Conservation (phyloP, 2,113 vertebrate species). For the Nibea coibor region DNA sequence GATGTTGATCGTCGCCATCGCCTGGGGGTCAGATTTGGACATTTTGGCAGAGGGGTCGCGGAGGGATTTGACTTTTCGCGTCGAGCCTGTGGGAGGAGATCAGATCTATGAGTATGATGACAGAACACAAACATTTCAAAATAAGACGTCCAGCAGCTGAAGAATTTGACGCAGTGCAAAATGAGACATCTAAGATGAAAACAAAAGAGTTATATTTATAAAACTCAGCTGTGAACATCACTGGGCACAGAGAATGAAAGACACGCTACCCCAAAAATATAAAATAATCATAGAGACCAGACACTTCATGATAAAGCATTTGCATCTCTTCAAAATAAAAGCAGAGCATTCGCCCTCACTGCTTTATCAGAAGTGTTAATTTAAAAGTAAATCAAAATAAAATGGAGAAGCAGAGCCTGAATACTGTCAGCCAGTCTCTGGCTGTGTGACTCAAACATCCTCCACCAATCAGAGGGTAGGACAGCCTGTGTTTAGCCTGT, state of each 20-base stretch:
- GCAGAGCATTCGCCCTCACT: not conserved
- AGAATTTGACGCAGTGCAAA: not conserved
- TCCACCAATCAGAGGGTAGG: not conserved
- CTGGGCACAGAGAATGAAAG: not conserved
- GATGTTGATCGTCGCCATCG: conserved; percentile 88
- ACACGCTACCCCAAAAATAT: not conserved
- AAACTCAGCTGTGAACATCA: not conserved
- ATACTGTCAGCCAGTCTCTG: not conserved
- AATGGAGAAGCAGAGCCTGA: not conserved
- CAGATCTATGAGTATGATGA: not conserved
- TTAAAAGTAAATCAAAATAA: not conserved
- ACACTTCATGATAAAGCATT: too few relatives aligned
- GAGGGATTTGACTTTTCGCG: conserved; percentile 93
- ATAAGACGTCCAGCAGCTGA: not conserved
- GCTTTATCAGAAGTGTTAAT: not conserved
- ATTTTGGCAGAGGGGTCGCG: conserved; percentile 92
- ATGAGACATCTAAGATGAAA: too few relatives aligned
- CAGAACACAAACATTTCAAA: not conserved
- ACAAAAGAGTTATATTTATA: too few relatives aligned
- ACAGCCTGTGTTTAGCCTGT: not conserved
- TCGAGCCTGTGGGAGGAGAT: conserved; percentile 79
- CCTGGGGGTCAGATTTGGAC: conserved; percentile 95
- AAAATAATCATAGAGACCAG: too few relatives aligned
- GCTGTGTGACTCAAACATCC: not conserved
- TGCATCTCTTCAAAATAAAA: not conserved